Conservation (phyloP, 2,888 invertebrate species). For the Proisotoma minuta region DNA sequence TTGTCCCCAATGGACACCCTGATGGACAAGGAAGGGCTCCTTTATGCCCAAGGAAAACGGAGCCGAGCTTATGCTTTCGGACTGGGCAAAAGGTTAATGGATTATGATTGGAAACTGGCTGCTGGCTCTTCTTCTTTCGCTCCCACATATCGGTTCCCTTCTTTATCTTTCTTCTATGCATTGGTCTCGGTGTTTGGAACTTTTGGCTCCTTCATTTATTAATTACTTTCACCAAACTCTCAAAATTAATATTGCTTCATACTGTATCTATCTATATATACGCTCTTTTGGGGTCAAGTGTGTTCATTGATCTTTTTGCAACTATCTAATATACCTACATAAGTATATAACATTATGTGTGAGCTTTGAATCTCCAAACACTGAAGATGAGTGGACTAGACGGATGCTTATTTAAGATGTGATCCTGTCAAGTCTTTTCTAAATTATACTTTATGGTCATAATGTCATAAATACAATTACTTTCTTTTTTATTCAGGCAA, state of each 20-base stretch:
- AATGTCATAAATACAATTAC: background rate
- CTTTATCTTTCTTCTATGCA: background rate
- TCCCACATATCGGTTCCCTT: conserved; percentile 13
- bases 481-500: conserved; percentile 32
- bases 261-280: too few species aligned
- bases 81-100: conserved; percentile 42
- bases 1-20: conserved; percentile 32
- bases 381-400: too few species aligned
- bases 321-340: too few species aligned
- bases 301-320: too few species aligned
- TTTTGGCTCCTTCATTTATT: background rate
- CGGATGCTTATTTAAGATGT: too few species aligned
- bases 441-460: too few species aligned
- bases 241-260: too few species aligned
- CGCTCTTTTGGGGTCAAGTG: too few species aligned
- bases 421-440: background rate
- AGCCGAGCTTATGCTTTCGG: conserved; percentile 46
- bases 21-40: conserved; percentile 15
- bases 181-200: background rate
- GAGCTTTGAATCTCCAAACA: too few species aligned
- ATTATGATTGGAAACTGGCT: conserved; percentile 36
- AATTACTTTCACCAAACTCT: too few species aligned
- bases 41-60: conserved; percentile 30
- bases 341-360: too few species aligned
- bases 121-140: background rate